Base-by-base conservation (phyloP, 2,888 invertebrate species). In the Quadroppia sp. region DNA sequence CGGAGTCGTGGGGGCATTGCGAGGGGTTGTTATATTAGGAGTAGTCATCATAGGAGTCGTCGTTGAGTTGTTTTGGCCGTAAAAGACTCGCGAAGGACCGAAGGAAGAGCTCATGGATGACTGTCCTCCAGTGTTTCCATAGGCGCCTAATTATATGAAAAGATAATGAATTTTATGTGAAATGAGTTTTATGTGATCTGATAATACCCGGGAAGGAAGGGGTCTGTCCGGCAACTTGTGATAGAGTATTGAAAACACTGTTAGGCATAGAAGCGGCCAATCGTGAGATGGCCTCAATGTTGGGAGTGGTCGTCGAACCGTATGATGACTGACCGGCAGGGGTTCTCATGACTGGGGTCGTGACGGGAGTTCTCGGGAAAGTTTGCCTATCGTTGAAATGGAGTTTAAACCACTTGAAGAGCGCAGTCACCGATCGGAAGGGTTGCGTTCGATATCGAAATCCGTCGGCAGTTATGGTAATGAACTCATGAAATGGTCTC, bases 331-430 rank as follows among this genome's bases (percentile, higher is more conserved):
- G 61, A 15, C 53, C 77, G 71, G 75, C 73, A 36, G 77, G 77
- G 36, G 78, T 78, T 7, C 76, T 72, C 6, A 75, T 73, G n/a
- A 75, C 73, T 64, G 76, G 76, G 15, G 76, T 74, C 17, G 30
- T 40, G 13, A 32, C 61, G 20, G 76, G 76, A 9, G 78, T 77
- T 45, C 75, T 73, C 25, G 76, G 76, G 45, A 91, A 91, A 70
- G 91, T 86, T 0, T 95, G 92, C 20, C 50, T 17, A 80, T 97
- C 96, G 77, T 93, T 86, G 85, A 94, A 99, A 82, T 99, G 95
- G 83, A 94, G 94, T 82, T 99, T 99, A 83, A 99, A 99, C 97
- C 97, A 99, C 76, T 90, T 89, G 80, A 99, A 87, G 75, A 98
- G 82, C 15, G 87, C 86, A 56, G 87, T 87, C 0, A 95, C 85